Evolutionary conservation across 2,888 invertebrate genomes (phyloP), one percentile per base, ranked within the genome.

Genomic region (Frankliniella intonsa): DNA sequence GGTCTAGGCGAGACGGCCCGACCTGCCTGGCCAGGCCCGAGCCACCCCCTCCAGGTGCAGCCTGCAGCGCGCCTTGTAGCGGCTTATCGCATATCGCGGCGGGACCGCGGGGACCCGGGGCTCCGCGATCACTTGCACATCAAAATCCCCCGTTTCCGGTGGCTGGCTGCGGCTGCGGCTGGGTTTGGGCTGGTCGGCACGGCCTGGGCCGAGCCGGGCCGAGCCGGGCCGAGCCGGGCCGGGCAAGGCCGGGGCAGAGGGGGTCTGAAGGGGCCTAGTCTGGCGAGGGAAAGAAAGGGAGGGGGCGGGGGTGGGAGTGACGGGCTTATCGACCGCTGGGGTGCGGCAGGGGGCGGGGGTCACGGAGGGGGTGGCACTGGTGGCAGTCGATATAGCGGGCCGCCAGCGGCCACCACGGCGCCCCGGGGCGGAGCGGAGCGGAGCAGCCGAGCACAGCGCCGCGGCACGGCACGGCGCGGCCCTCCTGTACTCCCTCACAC

Each of bases 331-430:
- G 69, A 76, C 69, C 69, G 25, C 22, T 10, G 69, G 22, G 25
- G 69, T 25, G 9, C 69, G 69, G 69, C 38, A 76, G 69, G 69
- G 69, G 69, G 69, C 25, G 69, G 69, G 19, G 62, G 62, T 17
- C 19, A n/a, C 62, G 62, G 62, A 17, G 62, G 62, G 62, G 62
- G 62, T n/a, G 62, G 55, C 55, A 55, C 55, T n/a, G 55, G 55
- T 55, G 69, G 22, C 69, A 76, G 69, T 76, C 69, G 69, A 76
- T 76, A 76, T 76, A 76, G 22, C 69, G 69, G 38, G 69, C 69
- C 69, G 25, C 69, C 69, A 76, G 69, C 62, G 11, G 62, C 62
- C 14, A n/a, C 62, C 19, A 62, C 19, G 11, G 19, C 62, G 62
- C 17, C 62, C 62, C 38, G 38, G 5, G 38, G 38, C 38, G 38